A percentile compares a stretch with the other conserved stretches of the same genome.
phyloP scores from a whole-genome alignment of 2,113 vertebrate species.

The Psettodes erumei region DNA sequence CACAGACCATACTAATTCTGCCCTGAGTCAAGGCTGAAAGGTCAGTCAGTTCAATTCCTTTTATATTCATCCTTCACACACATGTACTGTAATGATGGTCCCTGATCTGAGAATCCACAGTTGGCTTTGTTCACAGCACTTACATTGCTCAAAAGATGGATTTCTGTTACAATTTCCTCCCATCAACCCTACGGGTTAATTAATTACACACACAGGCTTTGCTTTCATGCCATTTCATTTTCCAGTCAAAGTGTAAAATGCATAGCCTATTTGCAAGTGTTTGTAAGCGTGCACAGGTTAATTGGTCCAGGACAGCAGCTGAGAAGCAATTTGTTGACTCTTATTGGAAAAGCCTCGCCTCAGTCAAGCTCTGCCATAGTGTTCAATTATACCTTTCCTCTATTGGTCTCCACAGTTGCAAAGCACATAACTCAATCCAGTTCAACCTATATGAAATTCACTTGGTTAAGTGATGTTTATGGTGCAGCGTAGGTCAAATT shows the following conservation, averaged over 20 bases:
- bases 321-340: constrained; percentile 56
- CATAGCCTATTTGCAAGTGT: too few species aligned
- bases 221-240: constrained; percentile 17
- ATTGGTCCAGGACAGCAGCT: constrained; percentile 50
- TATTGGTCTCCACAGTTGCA: constrained; percentile 29
- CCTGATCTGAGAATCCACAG: background rate
- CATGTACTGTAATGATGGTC: background rate
- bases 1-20: background rate
- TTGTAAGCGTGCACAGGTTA: constrained; percentile 37
- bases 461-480: constrained; percentile 59
- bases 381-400: constrained; percentile 32
- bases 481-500: constrained; percentile 47
- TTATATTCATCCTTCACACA: background rate
- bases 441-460: constrained; percentile 62
- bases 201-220: background rate
- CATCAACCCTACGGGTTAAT: background rate
- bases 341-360: constrained; percentile 27
- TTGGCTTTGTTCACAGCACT: background rate
- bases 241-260: constrained; percentile 19
- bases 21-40: background rate
- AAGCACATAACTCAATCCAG: constrained; percentile 34
- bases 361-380: constrained; percentile 34
- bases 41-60: background rate
- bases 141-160: background rate
- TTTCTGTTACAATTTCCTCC: constrained; percentile 8